Base-by-base conservation (phyloP, 2,888 invertebrate species). In the Leucophora obtusa region DNA sequence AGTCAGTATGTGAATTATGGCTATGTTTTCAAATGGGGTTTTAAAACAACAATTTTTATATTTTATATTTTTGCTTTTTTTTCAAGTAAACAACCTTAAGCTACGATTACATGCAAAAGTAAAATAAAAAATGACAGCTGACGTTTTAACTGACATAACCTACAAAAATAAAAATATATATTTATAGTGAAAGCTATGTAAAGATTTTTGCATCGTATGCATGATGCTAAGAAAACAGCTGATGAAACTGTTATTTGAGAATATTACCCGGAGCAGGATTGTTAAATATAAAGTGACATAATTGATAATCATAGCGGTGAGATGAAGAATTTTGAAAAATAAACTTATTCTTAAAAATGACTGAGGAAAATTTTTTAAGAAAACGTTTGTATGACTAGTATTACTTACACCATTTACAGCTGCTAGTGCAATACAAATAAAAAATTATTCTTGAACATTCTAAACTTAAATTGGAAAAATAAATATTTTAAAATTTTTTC, bases 101-200 rank as follows among this genome's bases (percentile, higher is more conserved):
- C 62, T 56, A 7, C 33, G 33, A 33, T 2, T 24, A 24, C 28
- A 6, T 50, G 7, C 24, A 47, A 17, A 21, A 60, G 63, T 35
- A 72, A 56, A 28, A 38, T 63, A 56, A 18, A 28, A 63, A 72
- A 33, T 65, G 63, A 72, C 72, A 72, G 72, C 18, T 72, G 72
- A 72, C 72, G 63, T 58, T 63, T 72, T 18, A 63, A 63, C 47
- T 56, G 63, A 72, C 60, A 70, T 38, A 60, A 51, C 11, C 15
- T 21, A 53, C 11, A 28, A 51, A 24, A 21, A 11, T 35, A 10
- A 66, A 54, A 59, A 35, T n/a, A 21, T 14, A 11, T 28, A 51
- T 15, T 51, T 38, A 51, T 70, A 60, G 24, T 59, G 59, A 60
- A 60, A 51, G 70, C 51, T 9, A 33, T 9, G 2, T 7, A n/a